These are phyloP conservation scores for Oreohelix idahoensis DNA, from an alignment of 1,140 invertebrate species.

Conservation along the genomic window DNA sequence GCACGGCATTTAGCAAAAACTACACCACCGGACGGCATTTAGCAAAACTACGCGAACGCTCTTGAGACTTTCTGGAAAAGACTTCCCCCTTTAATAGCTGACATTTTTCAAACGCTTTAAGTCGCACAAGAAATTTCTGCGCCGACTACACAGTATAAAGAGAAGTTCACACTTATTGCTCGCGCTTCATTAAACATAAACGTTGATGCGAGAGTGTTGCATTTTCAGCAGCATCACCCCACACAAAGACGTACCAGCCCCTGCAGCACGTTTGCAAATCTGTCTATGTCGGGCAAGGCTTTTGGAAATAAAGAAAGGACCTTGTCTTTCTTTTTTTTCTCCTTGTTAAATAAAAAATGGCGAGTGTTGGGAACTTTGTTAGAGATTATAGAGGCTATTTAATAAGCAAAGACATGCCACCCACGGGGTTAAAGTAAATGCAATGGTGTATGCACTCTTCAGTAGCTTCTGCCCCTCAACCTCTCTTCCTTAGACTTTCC, in stretches of 20 bases:
- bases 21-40: background rate
- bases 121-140: background rate
- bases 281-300: background rate
- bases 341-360: too few relatives aligned
- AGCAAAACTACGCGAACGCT: background rate
- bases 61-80: background rate
- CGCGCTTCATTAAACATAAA: background rate
- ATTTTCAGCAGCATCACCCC: background rate
- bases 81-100: background rate
- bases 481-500: too few relatives aligned
- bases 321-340: too few relatives aligned
- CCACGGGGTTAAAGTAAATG: too few relatives aligned
- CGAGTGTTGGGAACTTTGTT: too few relatives aligned
- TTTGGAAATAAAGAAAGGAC: too few relatives aligned
- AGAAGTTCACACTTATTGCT: background rate
- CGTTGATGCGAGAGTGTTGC: background rate
- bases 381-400: too few relatives aligned
- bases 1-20: background rate
- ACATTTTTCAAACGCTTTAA: background rate
- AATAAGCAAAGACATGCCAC: too few relatives aligned
- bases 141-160: background rate
- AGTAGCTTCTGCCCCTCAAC: too few relatives aligned
- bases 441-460: too few relatives aligned
- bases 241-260: background rate
- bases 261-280: background rate